Percentiles rank a stretch among this genome's conserved stretches.
These are phyloP conservation scores for Anabacerthia variegaticeps DNA, from an alignment of 2,797 vertebrate genomes.

Conservation along the genomic window DNA sequence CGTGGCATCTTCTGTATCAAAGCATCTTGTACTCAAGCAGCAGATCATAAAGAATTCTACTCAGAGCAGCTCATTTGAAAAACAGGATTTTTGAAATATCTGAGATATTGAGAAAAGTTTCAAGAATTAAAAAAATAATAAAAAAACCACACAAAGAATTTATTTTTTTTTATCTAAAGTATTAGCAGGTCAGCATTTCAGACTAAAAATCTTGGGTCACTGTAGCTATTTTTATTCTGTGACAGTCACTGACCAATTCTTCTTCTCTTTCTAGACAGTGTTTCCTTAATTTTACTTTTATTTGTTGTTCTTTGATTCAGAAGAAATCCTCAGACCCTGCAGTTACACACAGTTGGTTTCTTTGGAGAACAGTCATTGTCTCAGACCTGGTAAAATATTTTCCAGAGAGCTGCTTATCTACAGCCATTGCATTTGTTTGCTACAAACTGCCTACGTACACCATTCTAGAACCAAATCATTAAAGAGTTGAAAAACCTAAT, in stretches of 20 bases:
- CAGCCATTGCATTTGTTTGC: background rate
- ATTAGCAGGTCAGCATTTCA: background rate
- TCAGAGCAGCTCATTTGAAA: background rate
- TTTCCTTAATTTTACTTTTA: background rate
- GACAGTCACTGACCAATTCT: background rate
- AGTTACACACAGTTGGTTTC: background rate
- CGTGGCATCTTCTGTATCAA: background rate
- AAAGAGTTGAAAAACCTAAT: background rate
- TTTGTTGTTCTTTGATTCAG: background rate
- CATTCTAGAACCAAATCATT: background rate
- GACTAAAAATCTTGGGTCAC: background rate
- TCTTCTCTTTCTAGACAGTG: background rate
- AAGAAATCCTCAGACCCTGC: background rate
- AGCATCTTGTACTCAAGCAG: background rate
- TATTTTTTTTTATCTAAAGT: background rate
- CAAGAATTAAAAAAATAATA: background rate
- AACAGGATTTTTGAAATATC: background rate
- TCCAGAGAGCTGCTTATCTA: background rate
- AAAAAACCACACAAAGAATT: background rate
- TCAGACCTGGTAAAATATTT: background rate
- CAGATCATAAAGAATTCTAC: background rate
- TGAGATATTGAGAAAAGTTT: background rate
- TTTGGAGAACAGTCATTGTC: background rate
- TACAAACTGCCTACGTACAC: background rate
- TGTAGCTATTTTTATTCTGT: background rate